phyloP scores from a whole-genome alignment of 2,888 invertebrate species.

The Epirrhoe tristata region DNA sequence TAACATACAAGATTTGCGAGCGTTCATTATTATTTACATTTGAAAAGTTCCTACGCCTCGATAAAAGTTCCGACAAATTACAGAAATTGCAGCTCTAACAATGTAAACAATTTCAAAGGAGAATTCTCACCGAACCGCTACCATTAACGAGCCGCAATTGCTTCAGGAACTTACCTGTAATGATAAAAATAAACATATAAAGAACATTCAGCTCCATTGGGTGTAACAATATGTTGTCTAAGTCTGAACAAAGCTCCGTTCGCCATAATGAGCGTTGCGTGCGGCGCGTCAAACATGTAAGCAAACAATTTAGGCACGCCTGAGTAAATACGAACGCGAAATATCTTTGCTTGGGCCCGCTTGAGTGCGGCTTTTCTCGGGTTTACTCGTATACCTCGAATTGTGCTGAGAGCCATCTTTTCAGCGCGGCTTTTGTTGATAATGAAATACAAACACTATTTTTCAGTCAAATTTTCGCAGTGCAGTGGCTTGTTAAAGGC shows the following conservation, averaged over 20 bases:
- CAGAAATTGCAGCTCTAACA: slow-evolving; percentile 43
- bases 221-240: slow-evolving; percentile 80
- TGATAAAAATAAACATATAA: slow-evolving; percentile 81
- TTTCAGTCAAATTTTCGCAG: slow-evolving; percentile 69
- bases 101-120: slow-evolving; percentile 65
- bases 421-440: slow-evolving; percentile 80
- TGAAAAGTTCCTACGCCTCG: slow-evolving; percentile 46
- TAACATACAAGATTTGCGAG: slow-evolving; percentile 29
- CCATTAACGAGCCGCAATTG: slow-evolving; percentile 69
- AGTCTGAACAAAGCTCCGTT: slow-evolving; percentile 80
- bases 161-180: slow-evolving; percentile 78
- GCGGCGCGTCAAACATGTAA: slow-evolving; percentile 84
- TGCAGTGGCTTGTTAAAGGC: slow-evolving; percentile 68
- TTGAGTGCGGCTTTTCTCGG: slow-evolving; percentile 74
- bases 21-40: slow-evolving; percentile 44
- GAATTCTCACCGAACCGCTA: slow-evolving; percentile 70
- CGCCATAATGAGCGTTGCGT: slow-evolving; percentile 83
- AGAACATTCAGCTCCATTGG: slow-evolving; percentile 76
- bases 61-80: slow-evolving; percentile 49
- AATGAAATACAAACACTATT: slow-evolving; percentile 83
- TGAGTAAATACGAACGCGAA: slow-evolving; percentile 83
- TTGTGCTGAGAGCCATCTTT: slow-evolving; percentile 79
- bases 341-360: slow-evolving; percentile 78
- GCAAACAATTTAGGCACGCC: slow-evolving; percentile 84
- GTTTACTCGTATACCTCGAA: slow-evolving; percentile 71